These are phyloP conservation scores for Erynnis tages DNA, from an alignment of 2,888 invertebrate genomes.

Conservation along the genomic window DNA sequence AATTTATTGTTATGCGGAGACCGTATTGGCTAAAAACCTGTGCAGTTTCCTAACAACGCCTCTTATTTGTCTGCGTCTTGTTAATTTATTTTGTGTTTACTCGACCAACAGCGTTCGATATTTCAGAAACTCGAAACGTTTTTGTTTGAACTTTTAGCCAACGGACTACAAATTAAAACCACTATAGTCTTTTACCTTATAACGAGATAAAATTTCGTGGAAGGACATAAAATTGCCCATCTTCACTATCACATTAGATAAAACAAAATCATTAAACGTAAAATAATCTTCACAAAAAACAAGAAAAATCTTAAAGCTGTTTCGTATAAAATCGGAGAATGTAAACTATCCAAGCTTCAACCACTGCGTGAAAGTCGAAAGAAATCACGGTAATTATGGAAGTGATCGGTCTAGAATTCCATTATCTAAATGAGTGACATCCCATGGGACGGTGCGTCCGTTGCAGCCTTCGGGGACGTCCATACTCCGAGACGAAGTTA, in stretches of 20 bases:
- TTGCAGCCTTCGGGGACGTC: constrained; percentile 61
- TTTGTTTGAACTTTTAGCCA: no score
- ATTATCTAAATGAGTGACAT: constrained; percentile 69
- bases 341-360: neutral
- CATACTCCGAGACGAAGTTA: constrained; percentile 60
- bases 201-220: no score
- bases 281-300: no score
- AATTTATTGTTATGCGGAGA: constrained; percentile 26
- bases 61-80: constrained; percentile 23
- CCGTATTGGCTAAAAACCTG: constrained; percentile 21
- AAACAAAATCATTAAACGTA: no score
- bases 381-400: constrained; percentile 46
- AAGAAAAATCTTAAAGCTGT: no score
- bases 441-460: constrained; percentile 65
- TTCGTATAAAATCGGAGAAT: neutral
- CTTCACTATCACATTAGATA: no score
- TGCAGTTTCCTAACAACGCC: constrained; percentile 22
- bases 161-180: no score
- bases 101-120: constrained; percentile 2
- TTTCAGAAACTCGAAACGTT: no score
- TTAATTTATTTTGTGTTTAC: constrained; percentile 23
- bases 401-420: constrained; percentile 61
- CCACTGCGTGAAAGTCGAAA: constrained; percentile 5
- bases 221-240: no score
- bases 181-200: no score